phyloP scores from a whole-genome alignment of 1,140 invertebrate genomes.

The Drosophila sturtevanti region DNA sequence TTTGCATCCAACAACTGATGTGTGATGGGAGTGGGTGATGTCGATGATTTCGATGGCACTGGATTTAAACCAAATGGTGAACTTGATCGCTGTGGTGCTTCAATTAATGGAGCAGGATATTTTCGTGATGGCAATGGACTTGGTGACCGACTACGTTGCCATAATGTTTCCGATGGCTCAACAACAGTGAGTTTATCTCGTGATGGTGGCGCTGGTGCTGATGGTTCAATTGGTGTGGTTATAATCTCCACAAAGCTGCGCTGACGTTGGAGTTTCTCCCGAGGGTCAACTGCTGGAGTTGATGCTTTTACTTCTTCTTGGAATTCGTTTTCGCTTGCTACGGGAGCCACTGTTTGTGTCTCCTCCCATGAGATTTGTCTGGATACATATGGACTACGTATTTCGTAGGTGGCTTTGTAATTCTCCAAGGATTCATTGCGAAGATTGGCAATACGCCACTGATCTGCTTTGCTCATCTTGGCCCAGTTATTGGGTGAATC shows the following conservation, averaged over 20 bases:
- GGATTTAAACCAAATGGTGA: constrained; percentile 73
- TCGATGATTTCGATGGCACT: constrained; percentile 27
- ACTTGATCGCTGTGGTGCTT: constrained; percentile 61
- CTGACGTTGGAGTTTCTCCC: constrained; percentile 36
- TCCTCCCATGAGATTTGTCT: constrained; percentile 77
- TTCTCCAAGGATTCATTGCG: constrained; percentile 63
- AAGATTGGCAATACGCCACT: constrained; percentile 71
- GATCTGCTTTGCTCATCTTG: constrained; percentile 64
- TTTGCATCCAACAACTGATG: constrained; percentile 33
- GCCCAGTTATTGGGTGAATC: constrained; percentile 61
- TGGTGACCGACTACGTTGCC: constrained; percentile 57
- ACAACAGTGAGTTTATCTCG: background rate
- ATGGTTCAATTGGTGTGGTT: constrained; percentile 35
- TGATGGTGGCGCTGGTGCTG: constrained; percentile 9
- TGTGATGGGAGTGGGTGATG: constrained; percentile 14
- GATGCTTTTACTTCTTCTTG: constrained; percentile 13
- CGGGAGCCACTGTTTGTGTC: constrained; percentile 21
- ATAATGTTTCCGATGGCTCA: constrained; percentile 3
- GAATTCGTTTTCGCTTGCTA: background rate
- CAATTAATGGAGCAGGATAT: constrained; percentile 72
- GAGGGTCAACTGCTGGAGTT: background rate
- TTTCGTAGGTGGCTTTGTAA: constrained; percentile 76
- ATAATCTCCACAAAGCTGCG: constrained; percentile 65
- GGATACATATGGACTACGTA: constrained; percentile 71
- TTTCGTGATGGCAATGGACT: constrained; percentile 61